Evolutionary conservation across 2,888 invertebrate genomes (phyloP), one percentile per base, ranked within the genome.

Genomic region (Portevinia maculata): DNA sequence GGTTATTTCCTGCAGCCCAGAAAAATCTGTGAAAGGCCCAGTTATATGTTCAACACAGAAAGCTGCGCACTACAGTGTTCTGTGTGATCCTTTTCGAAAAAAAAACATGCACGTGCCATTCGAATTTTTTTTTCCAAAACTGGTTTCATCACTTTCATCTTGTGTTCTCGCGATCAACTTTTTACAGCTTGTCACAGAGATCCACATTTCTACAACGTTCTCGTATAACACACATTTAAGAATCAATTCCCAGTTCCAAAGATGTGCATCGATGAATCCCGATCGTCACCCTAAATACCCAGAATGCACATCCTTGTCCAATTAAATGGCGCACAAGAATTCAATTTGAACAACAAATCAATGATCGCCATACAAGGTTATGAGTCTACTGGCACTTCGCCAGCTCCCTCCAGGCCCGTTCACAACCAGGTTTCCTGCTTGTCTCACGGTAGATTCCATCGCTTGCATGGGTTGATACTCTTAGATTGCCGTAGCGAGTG

Each of bases 241-340:
- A 19, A 5, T 19, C 17, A 44, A 19, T 19, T 34, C 19, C 44
- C 44, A 4, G 9, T 44, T 11, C 8, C 9, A 44, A 9, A 9
- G 19, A 0, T 34, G 34, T 1, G 2, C 19, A 41, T 19, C 41
- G 9, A 9, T 11, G 9, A 9, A 3, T 44, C 44, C 11, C 44
- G 44, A 44, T 44, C 17, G 11, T 73, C 60, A 67, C 60, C 50
- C 83, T 60, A 67, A 70, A 52, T 70, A 64, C 52, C 60, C 60
- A 73, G 83, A 83, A 83, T 69, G 83, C 48, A 67, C 83, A 83
- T 83, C 83, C 83, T 78, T 83, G 71, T 83, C 41, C 78, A 83
- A 83, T 83, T 83, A 83, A 83, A 83, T 73, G 83, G 83, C 83
- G 78, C 83, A 83, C 71, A 83, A 73, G 83, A 73, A 78, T 78